Percentiles rank a stretch among this genome's conserved stretches.
phyloP scores from a whole-genome alignment of 2,797 vertebrate genomes.

The Heteromormyrus szaboi region DNA sequence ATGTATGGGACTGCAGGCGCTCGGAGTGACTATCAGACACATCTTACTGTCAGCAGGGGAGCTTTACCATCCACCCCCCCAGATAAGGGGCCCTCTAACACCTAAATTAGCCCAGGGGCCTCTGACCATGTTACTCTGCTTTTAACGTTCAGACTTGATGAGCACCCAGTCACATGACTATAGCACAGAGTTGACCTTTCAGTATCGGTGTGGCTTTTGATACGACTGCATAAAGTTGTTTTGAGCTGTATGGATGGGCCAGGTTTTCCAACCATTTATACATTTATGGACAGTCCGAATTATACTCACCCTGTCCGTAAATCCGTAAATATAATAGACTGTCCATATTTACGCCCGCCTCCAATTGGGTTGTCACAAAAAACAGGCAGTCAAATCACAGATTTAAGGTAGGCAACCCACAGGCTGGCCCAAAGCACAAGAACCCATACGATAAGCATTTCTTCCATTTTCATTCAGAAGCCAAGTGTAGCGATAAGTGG shows the following conservation, averaged over 20 bases:
- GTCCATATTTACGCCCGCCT: background rate
- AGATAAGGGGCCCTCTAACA: background rate
- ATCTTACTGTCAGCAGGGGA: background rate
- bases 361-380: background rate
- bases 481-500: background rate
- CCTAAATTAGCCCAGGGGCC: background rate
- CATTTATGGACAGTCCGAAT: background rate
- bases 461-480: background rate
- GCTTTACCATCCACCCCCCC: background rate
- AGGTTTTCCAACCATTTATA: background rate
- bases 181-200: background rate
- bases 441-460: background rate
- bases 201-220: background rate
- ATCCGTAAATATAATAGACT: background rate
- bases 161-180: background rate
- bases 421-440: background rate
- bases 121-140: background rate
- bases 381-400: background rate
- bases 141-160: background rate
- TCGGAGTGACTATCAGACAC: background rate
- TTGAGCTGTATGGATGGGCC: background rate
- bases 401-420: background rate
- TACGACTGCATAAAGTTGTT: background rate
- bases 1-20: slow-evolving; percentile 57
- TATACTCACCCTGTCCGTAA: background rate